These are phyloP conservation scores for Trachelus tabidus DNA, from an alignment of 2,888 invertebrate genomes.

Conservation along the genomic window DNA sequence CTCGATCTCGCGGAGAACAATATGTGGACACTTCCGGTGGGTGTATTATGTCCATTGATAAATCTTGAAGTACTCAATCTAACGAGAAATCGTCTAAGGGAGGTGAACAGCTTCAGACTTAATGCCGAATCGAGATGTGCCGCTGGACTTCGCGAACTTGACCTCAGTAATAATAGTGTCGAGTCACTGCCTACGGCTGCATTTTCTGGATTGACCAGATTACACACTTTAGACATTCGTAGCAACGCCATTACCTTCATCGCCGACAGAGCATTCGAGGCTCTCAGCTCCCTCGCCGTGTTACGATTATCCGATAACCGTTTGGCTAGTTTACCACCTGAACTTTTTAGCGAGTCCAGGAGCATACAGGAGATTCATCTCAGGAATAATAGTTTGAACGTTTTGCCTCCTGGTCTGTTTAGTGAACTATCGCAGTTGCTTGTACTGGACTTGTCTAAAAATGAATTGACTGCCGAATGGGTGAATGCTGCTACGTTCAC, in stretches of 20 bases:
- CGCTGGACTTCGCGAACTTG: constrained; percentile 76
- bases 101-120: constrained; percentile 80
- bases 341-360: constrained; percentile 82
- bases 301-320: constrained; percentile 85
- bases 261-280: constrained; percentile 83
- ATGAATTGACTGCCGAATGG: constrained; percentile 85
- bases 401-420: constrained; percentile 83
- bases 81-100: constrained; percentile 82
- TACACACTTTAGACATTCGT: constrained; percentile 81
- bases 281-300: constrained; percentile 77
- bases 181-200: constrained; percentile 79
- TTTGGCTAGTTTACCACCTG: constrained; percentile 82
- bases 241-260: constrained; percentile 81
- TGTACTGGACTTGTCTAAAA: constrained; percentile 81
- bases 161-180: constrained; percentile 82
- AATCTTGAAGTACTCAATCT: constrained; percentile 82
- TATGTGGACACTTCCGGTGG: constrained; percentile 83
- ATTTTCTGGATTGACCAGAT: constrained; percentile 76
- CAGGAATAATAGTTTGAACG: constrained; percentile 84
- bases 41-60: constrained; percentile 79
- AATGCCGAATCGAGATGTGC: constrained; percentile 77
- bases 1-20: constrained; percentile 84
- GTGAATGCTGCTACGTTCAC: constrained; percentile 84
- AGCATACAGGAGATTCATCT: constrained; percentile 84
- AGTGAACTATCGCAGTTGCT: constrained; percentile 80